Evolutionary conservation across 1,140 invertebrate species (phyloP), one percentile per base, ranked within the genome.

Genomic region (Cydia fagiglandana): DNA sequence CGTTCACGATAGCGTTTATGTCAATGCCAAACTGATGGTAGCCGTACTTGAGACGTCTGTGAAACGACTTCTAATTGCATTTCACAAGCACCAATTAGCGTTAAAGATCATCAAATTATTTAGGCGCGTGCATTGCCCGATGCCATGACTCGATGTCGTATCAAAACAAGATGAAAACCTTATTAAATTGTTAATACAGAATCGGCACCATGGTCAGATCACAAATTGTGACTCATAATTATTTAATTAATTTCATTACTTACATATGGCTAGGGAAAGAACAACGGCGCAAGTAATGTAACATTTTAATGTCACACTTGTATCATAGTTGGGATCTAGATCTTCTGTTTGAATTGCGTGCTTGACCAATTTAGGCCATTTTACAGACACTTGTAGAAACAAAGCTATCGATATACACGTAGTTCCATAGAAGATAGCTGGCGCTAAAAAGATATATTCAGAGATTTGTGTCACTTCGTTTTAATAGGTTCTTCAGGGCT

Each of bases 391-490:
- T 53, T 83, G 76, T 10, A 87, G 75, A 73, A 89, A 91, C 80
- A 86, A 80, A 2, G 83, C 9, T 85, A 87, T 88, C 5, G 88
- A 88, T 3, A 87, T 79, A 53, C 85, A 87, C 0, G 86, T 85
- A 1, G 84, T 89, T 4, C 80, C 78, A 66, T 89, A 89, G 77
- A 90, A 90, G 50, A 91, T 88, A 56, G 89, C 76, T 15, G 86
- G 85, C 0, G 88, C 89, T 91, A 80, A 73, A 87, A 88, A 74
- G 50, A 53, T 41, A 73, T 13, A 56, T 34, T 73, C 41, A 75
- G 73, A 73, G 20, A 12, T 50, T 47, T 45, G 4, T 17, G 15
- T n/a, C 4, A 20, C 6, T 73, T 5, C 41, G n/a, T 20, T 34
- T 47, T 20, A 41, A 10, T 10, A 41, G 7, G 38, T 0, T 10